Evolutionary conservation across 2,797 vertebrate genomes (phyloP).

Genomic region (Pseudomugil tenellus): DNA sequence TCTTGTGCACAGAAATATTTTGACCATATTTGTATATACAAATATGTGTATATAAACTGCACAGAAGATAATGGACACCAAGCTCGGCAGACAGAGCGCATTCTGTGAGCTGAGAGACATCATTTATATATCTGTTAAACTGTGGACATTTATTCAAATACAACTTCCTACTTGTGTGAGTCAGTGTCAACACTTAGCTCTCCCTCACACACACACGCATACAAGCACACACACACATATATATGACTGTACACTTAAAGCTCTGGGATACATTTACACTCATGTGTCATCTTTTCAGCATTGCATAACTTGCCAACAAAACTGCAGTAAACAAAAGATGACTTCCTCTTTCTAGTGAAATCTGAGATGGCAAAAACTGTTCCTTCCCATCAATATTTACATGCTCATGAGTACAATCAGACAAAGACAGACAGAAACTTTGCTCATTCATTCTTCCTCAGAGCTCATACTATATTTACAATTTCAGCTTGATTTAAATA

Average conservation of each 20-base stretch:
- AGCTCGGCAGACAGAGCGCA: background rate
- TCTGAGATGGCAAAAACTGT: constrained; percentile 22
- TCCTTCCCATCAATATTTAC: constrained; percentile 27
- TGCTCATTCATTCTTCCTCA: background rate
- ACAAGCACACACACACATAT: constrained; percentile 9
- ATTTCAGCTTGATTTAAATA: background rate
- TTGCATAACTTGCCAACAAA: constrained; percentile 60
- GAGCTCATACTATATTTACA: background rate
- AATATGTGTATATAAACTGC: constrained; percentile 11
- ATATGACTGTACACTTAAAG: background rate
- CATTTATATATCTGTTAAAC: constrained; percentile 30
- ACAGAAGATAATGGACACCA: constrained; percentile 28
- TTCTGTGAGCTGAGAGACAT: constrained; percentile 1
- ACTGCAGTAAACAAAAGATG: constrained; percentile 67
- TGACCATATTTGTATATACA: constrained; percentile 59
- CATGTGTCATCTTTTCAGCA: constrained; percentile 37
- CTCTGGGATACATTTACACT: constrained; percentile 24
- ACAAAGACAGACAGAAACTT: background rate
- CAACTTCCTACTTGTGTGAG: constrained; percentile 37
- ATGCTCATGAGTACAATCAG: background rate
- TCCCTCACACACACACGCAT: constrained; percentile 6
- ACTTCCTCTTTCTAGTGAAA: constrained; percentile 58
- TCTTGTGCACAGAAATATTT: constrained; percentile 27
- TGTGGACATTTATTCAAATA: constrained; percentile 46
- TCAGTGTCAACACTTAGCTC: constrained; percentile 29